Conservation (phyloP, 1,140 invertebrate species). For the Bombus superbus region DNA sequence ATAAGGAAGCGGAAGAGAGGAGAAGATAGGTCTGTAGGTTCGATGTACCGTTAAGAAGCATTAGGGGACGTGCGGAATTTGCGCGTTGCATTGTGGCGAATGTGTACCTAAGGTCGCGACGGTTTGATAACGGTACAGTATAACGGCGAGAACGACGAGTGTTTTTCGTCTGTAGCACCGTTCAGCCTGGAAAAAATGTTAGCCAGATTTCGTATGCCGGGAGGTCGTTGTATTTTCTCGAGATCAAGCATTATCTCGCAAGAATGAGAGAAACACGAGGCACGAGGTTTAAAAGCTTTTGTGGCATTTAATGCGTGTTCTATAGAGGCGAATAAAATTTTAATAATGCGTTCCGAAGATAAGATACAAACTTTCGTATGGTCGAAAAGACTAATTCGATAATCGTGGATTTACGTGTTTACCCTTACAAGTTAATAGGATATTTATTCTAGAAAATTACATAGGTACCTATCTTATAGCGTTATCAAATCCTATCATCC, state of each 20-base stretch:
- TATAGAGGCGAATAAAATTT: too few relatives aligned
- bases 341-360: too few relatives aligned
- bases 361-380: too few relatives aligned
- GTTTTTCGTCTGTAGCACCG: not conserved
- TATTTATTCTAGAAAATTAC: too few relatives aligned
- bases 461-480: too few relatives aligned
- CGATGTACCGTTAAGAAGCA: slow-evolving; percentile 62
- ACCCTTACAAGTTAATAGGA: too few relatives aligned
- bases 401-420: too few relatives aligned
- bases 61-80: slow-evolving; percentile 56
- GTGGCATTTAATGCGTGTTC: not conserved
- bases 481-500: too few relatives aligned
- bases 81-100: slow-evolving; percentile 54
- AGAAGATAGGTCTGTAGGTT: slow-evolving; percentile 62
- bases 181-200: slow-evolving; percentile 20
- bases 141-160: slow-evolving; percentile 51
- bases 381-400: too few relatives aligned
- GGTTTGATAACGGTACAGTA: slow-evolving; percentile 66
- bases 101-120: slow-evolving; percentile 45
- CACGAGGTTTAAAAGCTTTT: not conserved
- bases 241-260: not conserved
- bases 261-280: not conserved
- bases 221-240: slow-evolving; percentile 8
- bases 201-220: not conserved
- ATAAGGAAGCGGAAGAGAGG: slow-evolving; percentile 32